Evolutionary conservation across 2,888 invertebrate species (phyloP).

Genomic region (Zaprionus lineosus): DNA sequence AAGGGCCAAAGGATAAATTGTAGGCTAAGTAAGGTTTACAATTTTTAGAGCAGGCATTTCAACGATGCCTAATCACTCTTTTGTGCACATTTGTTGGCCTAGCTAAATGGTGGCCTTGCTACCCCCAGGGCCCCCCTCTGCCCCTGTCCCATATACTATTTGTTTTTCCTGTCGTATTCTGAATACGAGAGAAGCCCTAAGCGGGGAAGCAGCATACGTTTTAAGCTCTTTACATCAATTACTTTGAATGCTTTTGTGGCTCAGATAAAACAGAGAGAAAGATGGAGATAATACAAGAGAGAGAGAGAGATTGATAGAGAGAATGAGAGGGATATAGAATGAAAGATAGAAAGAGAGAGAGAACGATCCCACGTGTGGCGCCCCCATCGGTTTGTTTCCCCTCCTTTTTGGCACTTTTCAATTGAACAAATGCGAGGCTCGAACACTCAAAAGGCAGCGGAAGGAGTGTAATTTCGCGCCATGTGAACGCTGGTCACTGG

Average conservation of each 20-base stretch:
- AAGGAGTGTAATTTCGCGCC: slow-evolving; percentile 39
- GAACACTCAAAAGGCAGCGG: slow-evolving; percentile 24
- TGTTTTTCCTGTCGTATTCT: background rate
- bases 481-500: no score
- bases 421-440: slow-evolving; percentile 65
- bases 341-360: no score
- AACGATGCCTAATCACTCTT: slow-evolving; percentile 24
- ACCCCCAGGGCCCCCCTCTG: no score
- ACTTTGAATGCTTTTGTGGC: slow-evolving; percentile 60
- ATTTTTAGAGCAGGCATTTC: slow-evolving; percentile 9
- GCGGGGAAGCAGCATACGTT: slow-evolving; percentile 9
- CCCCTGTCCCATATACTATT: no score
- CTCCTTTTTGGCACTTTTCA: slow-evolving; percentile 41
- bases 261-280: no score
- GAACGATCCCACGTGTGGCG: slow-evolving; percentile 14
- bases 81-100: slow-evolving; percentile 25
- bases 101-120: no score
- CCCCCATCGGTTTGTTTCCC: background rate
- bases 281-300: no score
- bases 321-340: no score
- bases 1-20: no score
- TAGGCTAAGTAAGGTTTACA: no score
- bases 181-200: slow-evolving; percentile 3
- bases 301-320: no score
- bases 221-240: slow-evolving; percentile 64